A percentile compares a stretch with the other conserved stretches of the same genome.
Evolutionary conservation across 2,113 vertebrate species (phyloP).

Genomic region (Cyprinus carpio): DNA sequence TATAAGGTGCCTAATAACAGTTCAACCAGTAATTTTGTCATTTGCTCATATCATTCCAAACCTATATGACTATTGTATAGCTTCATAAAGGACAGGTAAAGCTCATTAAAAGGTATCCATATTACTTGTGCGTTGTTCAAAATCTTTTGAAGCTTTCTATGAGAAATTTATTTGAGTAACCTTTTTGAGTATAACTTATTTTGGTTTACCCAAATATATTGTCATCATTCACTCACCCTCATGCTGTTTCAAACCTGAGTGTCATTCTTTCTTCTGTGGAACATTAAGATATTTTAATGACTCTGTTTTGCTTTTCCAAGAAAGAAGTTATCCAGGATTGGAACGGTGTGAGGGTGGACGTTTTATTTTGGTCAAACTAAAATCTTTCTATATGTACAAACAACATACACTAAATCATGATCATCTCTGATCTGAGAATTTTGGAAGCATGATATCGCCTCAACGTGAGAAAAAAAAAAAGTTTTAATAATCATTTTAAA

Average conservation of each 20-base stretch:
- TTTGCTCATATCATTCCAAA: neutral
- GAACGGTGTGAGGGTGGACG: neutral
- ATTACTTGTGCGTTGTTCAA: too few relatives aligned
- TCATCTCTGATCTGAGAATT: neutral
- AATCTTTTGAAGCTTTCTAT: too few relatives aligned
- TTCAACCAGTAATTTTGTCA: neutral
- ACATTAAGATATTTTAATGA: neutral
- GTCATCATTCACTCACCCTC: too few relatives aligned
- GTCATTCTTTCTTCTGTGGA: neutral
- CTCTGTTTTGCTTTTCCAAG: too few relatives aligned
- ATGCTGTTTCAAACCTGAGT: too few relatives aligned
- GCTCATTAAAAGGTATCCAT: neutral
- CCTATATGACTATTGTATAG: neutral
- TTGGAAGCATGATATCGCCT: neutral
- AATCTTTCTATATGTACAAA: neutral
- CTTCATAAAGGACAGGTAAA: neutral
- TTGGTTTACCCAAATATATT: too few relatives aligned
- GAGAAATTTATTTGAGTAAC: too few relatives aligned
- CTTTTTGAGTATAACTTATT: too few relatives aligned
- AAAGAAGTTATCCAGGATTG: neutral
- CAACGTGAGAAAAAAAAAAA: neutral
- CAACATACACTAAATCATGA: neutral
- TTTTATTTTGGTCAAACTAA: neutral
- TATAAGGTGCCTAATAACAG: neutral
- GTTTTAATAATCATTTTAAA: too few relatives aligned